Evolutionary conservation across 2,797 vertebrate species (phyloP).

Genomic region (Squalus acanthias): DNA sequence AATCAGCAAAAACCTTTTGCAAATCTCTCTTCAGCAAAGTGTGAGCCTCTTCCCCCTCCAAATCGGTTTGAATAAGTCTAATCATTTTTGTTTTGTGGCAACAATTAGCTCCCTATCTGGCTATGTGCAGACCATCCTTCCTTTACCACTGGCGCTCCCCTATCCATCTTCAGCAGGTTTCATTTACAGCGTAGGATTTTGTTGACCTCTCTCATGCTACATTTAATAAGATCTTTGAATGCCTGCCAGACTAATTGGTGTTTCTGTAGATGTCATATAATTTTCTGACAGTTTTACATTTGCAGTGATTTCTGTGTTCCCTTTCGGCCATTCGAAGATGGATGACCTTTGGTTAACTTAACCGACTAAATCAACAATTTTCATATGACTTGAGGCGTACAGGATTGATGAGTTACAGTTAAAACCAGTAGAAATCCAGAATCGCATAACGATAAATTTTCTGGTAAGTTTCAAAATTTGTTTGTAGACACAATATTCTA

Average conservation of each 20-base stretch:
- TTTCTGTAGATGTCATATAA: not conserved
- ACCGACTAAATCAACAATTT: constrained; percentile 6
- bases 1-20: not conserved
- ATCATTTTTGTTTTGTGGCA: not conserved
- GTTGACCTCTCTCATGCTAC: not conserved
- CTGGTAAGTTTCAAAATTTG: not conserved
- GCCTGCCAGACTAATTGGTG: not conserved
- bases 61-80: not conserved
- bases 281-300: not conserved
- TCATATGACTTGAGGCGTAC: not conserved
- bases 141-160: not conserved
- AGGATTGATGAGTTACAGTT: not conserved
- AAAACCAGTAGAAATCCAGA: not conserved
- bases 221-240: constrained; percentile 1
- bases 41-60: not conserved
- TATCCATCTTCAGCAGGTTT: not conserved
- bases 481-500: not conserved
- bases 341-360: constrained; percentile 1
- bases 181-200: not conserved
- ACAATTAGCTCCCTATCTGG: not conserved
- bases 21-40: not conserved
- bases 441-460: not conserved
- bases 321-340: not conserved
- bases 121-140: not conserved
- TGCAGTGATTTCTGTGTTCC: not conserved